These are phyloP conservation scores for Harpagus bidentatus DNA, from an alignment of 2,113 vertebrate genomes.

Conservation along the genomic window DNA sequence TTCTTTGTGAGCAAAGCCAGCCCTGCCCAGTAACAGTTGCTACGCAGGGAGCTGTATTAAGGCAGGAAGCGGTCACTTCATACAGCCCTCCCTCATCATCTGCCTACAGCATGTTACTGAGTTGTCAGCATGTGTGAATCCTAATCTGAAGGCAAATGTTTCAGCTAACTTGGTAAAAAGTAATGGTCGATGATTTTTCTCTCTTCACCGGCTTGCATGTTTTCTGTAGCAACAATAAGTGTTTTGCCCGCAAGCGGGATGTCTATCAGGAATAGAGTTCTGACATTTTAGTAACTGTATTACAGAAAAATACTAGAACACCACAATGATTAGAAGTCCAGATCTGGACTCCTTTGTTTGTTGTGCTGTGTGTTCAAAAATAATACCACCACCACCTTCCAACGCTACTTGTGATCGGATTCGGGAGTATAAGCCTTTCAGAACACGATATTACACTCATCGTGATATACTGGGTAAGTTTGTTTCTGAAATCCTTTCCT, in stretches of 20 bases:
- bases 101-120: neutral
- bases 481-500: neutral
- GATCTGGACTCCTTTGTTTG: conserved; percentile 62
- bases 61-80: neutral
- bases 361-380: conserved; percentile 65
- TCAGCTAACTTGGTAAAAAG: neutral
- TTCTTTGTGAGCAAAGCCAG: conserved; percentile 66
- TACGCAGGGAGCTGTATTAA: neutral
- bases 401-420: conserved; percentile 36
- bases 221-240: neutral
- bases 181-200: neutral
- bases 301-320: neutral
- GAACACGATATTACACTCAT: conserved; percentile 63
- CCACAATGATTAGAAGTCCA: conserved; percentile 55
- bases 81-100: neutral
- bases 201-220: neutral
- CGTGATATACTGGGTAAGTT: conserved; percentile 61
- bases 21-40: conserved; percentile 55
- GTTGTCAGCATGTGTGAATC: neutral
- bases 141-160: neutral
- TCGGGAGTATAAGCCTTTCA: conserved; percentile 63
- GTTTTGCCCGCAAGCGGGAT: neutral
- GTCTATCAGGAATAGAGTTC: neutral
- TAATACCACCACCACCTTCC: conserved; percentile 46
- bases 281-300: neutral